Base-by-base conservation (phyloP, 2,888 invertebrate species). In the Ophion obscuratus region DNA sequence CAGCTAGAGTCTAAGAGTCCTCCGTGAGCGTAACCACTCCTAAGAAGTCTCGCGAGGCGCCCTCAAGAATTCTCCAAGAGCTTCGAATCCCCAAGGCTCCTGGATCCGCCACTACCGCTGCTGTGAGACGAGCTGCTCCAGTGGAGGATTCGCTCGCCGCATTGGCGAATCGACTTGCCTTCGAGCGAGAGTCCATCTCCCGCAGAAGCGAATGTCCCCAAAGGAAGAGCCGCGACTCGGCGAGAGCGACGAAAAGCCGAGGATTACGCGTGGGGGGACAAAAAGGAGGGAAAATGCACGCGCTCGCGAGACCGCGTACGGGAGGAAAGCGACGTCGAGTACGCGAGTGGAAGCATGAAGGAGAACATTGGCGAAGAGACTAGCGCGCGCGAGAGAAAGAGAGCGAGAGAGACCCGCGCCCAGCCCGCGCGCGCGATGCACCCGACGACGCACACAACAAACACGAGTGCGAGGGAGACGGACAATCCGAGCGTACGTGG, bases 391-490 rank as follows among this genome's bases (percentile, higher is more conserved):
- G 80, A n/a, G 20, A 47, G 81, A 81, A 80, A 80, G 64, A 84
- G 82, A 83, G 73, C 17, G 82, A 81, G 70, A 44, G 74, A 64
- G 68, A 80, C 76, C 70, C 92, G 91, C 86, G 87, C 85, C 86
- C 85, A 87, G 89, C 89, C 90, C 53, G 78, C 57, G 90, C 89
- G 90, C 53, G 78, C 36, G 90, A 92, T 90, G 91, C 91, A 90
- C 89, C 87, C 89, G 90, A 91, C 90, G 62, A 40, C 47, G 91
- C 90, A 90, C 91, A 91, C 90, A 91, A 90, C 90, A 91, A 92
- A 91, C 61, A 57, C 53, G 74, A 74, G 81, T 40, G 76, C 74
- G 68, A 77, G 67, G 11, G 74, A 70, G 70, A 66, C 6, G 36
- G 67, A 76, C 61, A 24, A 27, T 24, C 17, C 36, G 66, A 20